Evolutionary conservation across 2,797 vertebrate species (phyloP).

Genomic region (Diplodus puntazzo): DNA sequence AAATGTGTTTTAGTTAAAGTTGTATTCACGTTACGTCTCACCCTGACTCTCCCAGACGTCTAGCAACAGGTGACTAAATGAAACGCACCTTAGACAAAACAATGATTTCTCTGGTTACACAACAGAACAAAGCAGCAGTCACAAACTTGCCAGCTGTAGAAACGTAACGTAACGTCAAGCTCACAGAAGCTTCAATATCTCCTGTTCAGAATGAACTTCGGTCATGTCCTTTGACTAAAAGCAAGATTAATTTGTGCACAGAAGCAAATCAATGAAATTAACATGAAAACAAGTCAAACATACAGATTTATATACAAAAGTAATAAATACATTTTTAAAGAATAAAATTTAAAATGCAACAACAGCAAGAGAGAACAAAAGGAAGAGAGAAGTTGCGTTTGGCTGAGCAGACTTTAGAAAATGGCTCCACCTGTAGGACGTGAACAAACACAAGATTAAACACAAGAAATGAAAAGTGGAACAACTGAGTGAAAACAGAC

Average conservation of each 20-base stretch:
- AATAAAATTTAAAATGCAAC: background rate
- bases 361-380: background rate
- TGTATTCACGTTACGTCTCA: too few species aligned
- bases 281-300: background rate
- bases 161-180: too few species aligned
- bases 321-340: background rate
- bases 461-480: background rate
- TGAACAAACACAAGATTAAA: background rate
- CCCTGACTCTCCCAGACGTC: too few species aligned
- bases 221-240: background rate
- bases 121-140: too few species aligned
- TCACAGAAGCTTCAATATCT: constrained; percentile 18
- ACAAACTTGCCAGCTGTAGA: too few species aligned
- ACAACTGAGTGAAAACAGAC: background rate
- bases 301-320: background rate
- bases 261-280: too few species aligned
- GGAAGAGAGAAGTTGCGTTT: background rate
- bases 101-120: too few species aligned
- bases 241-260: background rate
- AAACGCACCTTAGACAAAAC: too few species aligned
- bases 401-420: background rate
- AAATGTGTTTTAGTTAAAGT: too few species aligned
- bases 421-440: background rate
- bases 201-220: background rate
- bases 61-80: too few species aligned